Percentiles rank a stretch among this genome's conserved stretches.
Evolutionary conservation across 2,888 invertebrate genomes (phyloP).

Genomic region (Allophyes oxyacanthae): DNA sequence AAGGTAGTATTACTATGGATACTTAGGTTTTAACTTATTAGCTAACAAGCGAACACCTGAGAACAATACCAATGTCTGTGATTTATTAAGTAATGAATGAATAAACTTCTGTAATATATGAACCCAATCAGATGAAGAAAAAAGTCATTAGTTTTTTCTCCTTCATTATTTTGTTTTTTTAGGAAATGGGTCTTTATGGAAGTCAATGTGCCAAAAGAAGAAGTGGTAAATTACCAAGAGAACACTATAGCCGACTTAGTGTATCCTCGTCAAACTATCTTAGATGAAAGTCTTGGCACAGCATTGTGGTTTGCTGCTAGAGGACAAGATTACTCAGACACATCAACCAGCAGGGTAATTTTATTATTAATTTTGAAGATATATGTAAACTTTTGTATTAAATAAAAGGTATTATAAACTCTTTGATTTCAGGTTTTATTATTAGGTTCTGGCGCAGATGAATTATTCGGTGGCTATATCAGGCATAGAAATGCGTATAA

Average conservation of each 20-base stretch:
- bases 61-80: no score
- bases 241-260: conserved; percentile 93
- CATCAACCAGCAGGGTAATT: conserved; percentile 91
- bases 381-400: no score
- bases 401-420: neutral
- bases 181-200: conserved; percentile 96
- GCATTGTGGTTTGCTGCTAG: conserved; percentile 99
- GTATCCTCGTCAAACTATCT: conserved; percentile 95
- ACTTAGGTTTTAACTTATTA: no score
- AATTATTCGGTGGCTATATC: conserved; percentile 98
- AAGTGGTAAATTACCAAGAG: conserved; percentile 90
- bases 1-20: conserved; percentile 79
- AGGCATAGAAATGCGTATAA: conserved; percentile 94
- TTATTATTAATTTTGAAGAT: no score
- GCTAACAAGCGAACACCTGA: no score
- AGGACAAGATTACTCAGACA: conserved; percentile 89
- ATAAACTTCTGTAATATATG: no score
- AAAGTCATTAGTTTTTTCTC: no score
- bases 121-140: no score
- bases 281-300: conserved; percentile 98
- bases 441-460: conserved; percentile 98
- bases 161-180: conserved; percentile 5
- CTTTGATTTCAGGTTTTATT: conserved; percentile 91
- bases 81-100: no score
- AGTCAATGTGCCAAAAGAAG: conserved; percentile 92